Conservation (phyloP, 2,888 invertebrate genomes). For the Drosophila picticornis region DNA sequence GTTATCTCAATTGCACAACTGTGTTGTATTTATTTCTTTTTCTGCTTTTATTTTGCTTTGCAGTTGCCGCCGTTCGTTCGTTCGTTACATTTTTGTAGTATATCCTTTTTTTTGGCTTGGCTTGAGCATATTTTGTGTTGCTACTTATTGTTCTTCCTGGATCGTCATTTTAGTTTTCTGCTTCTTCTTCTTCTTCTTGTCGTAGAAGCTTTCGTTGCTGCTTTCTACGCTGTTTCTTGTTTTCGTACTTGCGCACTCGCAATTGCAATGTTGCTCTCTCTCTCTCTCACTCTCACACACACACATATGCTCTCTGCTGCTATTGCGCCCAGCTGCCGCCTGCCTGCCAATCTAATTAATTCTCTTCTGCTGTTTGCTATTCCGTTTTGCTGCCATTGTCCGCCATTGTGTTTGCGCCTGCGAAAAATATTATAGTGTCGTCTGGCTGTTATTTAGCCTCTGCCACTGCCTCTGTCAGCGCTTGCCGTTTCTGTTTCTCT, state of each 20-base stretch:
- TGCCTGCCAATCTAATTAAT: conserved; percentile 73
- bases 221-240: conserved; percentile 24
- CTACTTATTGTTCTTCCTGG: conserved; percentile 37
- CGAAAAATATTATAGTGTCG: conserved; percentile 39
- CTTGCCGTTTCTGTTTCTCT: conserved; percentile 37
- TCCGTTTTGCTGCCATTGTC: conserved; percentile 31
- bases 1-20: conserved; percentile 80
- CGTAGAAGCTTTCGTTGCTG: conserved; percentile 38
- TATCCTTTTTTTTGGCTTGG: conserved; percentile 24
- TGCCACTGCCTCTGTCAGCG: conserved; percentile 36
- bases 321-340: conserved; percentile 72
- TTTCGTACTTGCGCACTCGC: conserved; percentile 38
- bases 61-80: conserved; percentile 36
- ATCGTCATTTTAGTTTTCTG: conserved; percentile 27
- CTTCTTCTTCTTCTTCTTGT: conserved; percentile 8
- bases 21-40: conserved; percentile 56
- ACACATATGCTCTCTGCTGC: conserved; percentile 48
- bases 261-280: conserved; percentile 26
- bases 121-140: conserved; percentile 17
- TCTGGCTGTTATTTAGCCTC: conserved; percentile 17
- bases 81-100: conserved; percentile 43
- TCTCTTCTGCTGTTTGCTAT: conserved; percentile 59
- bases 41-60: conserved; percentile 57
- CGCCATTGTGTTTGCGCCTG: conserved; percentile 64
- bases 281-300: conserved; percentile 14